These are phyloP conservation scores for Galleria mellonella DNA, from an alignment of 1,140 invertebrate genomes.

Conservation along the genomic window DNA sequence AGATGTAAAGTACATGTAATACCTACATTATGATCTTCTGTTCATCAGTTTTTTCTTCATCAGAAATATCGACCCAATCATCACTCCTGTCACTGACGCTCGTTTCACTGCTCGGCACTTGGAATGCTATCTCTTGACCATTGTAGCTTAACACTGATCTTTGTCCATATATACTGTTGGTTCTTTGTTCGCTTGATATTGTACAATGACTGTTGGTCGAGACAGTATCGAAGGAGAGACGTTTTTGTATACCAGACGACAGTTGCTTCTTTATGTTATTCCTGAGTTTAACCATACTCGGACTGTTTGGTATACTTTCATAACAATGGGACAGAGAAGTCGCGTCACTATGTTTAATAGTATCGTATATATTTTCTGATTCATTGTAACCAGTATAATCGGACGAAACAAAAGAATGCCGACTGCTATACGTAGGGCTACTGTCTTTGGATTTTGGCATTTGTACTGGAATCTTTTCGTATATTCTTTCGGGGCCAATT, in stretches of 20 bases:
- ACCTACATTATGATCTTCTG: slow-evolving; percentile 71
- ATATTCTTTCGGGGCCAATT: slow-evolving; percentile 64
- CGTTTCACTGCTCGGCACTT: slow-evolving; percentile 64
- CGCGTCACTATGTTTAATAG: slow-evolving; percentile 72
- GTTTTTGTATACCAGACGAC: slow-evolving; percentile 47
- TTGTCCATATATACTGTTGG: slow-evolving; percentile 79
- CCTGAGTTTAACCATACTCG: slow-evolving; percentile 57
- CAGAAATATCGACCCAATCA: slow-evolving; percentile 80
- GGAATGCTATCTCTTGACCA: slow-evolving; percentile 65
- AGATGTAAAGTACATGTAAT: not conserved
- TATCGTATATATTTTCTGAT: slow-evolving; percentile 76
- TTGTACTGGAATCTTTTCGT: slow-evolving; percentile 61
- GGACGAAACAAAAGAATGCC: slow-evolving; percentile 50
- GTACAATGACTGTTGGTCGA: slow-evolving; percentile 75
- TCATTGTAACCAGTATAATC: slow-evolving; percentile 64
- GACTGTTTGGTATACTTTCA: slow-evolving; percentile 74
- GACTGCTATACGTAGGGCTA: slow-evolving; percentile 46
- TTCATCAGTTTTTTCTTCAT: slow-evolving; percentile 68
- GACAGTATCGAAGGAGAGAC: slow-evolving; percentile 60
- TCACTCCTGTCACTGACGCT: slow-evolving; percentile 76
- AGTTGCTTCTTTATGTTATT: slow-evolving; percentile 53
- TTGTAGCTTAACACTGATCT: slow-evolving; percentile 73
- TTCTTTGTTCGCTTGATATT: slow-evolving; percentile 78
- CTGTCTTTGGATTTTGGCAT: slow-evolving; percentile 43
- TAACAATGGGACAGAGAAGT: slow-evolving; percentile 75